phyloP scores from a whole-genome alignment of 1,140 invertebrate species.

The Drosophila kurseongensis region DNA sequence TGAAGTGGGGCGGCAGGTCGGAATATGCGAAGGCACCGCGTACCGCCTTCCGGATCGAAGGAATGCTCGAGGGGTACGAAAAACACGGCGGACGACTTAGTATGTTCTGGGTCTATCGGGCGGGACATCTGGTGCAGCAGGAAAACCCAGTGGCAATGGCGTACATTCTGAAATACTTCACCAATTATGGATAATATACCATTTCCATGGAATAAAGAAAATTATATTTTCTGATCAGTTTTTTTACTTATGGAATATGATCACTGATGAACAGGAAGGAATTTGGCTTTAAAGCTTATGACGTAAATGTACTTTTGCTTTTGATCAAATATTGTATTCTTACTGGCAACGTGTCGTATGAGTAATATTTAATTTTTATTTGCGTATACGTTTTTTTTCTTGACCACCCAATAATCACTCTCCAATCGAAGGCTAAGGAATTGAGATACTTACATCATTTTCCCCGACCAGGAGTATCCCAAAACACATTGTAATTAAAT shows the following conservation, averaged over 20 bases:
- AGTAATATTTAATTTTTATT: no score
- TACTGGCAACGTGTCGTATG: no score
- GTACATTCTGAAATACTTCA: conserved; percentile 67
- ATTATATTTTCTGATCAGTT: neutral
- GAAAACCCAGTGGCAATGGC: conserved; percentile 79
- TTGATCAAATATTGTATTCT: no score
- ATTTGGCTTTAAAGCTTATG: no score
- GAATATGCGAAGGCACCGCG: conserved; percentile 86
- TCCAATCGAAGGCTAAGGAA: no score
- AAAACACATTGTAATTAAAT: conserved; percentile 18
- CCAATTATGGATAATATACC: conserved; percentile 12
- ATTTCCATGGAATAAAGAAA: neutral
- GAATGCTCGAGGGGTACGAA: conserved; percentile 88
- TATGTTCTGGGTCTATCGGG: conserved; percentile 90
- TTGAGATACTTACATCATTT: neutral
- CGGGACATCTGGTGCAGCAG: conserved; percentile 87
- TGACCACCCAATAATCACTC: no score
- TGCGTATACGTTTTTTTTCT: no score
- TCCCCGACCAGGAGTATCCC: neutral
- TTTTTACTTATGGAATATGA: neutral
- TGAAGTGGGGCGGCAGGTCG: conserved; percentile 87
- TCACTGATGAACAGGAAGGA: no score
- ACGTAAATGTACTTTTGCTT: no score
- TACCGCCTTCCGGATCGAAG: conserved; percentile 86
- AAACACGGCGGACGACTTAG: conserved; percentile 88